Conservation (phyloP, 2,113 vertebrate species). For the Dendrocopos noguchii region DNA sequence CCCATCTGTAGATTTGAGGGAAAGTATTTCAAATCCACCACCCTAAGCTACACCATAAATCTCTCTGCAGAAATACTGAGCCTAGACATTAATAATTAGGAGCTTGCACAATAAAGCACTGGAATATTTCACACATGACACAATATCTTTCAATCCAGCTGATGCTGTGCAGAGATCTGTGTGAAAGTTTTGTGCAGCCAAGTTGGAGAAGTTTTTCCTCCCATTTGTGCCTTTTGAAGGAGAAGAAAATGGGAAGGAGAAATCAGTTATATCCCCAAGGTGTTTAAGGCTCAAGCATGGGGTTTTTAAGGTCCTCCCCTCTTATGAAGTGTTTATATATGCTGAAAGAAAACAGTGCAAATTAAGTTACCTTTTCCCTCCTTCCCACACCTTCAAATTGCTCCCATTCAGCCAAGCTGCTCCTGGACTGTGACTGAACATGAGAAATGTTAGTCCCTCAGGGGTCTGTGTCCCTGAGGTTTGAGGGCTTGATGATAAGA, state of each 20-base stretch:
- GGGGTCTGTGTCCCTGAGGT: not conserved
- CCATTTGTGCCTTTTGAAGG: not conserved
- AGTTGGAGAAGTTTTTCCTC: not conserved
- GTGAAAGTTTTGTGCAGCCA: conserved; percentile 7
- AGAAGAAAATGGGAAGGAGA: not conserved
- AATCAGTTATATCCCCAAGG: not conserved
- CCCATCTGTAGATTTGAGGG: not conserved
- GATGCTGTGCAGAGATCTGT: conserved; percentile 6
- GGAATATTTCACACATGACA: conserved; percentile 31
- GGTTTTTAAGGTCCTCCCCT: not conserved
- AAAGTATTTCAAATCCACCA: not conserved
- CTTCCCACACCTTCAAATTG: not conserved
- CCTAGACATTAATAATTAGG: conserved; percentile 19
- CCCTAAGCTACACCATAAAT: not conserved
- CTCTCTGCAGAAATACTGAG: not conserved
- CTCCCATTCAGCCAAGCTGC: not conserved
- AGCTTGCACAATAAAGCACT: conserved; percentile 17
- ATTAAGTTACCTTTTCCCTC: not conserved
- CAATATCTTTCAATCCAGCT: not conserved
- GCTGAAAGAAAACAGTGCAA: not conserved
- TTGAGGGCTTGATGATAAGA: not conserved
- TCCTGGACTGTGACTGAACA: not conserved
- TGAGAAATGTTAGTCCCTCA: not conserved
- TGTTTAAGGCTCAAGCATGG: not conserved
- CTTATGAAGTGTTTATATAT: not conserved